Evolutionary conservation across 2,888 invertebrate genomes (phyloP).

Genomic region (Chromoteleia sp.): DNA sequence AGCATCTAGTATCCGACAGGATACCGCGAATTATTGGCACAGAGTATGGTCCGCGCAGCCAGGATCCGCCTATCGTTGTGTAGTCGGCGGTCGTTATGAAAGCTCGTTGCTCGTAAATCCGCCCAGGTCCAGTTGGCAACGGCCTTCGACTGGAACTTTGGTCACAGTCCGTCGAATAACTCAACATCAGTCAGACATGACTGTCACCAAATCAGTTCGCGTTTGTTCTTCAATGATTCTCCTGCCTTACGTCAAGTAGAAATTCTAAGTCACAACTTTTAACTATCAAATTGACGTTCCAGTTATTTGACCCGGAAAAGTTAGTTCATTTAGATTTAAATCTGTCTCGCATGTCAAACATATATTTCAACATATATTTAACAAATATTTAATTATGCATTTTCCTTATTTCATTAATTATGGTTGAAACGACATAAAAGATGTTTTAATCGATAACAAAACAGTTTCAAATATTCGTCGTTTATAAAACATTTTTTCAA

Average conservation of each 20-base stretch:
- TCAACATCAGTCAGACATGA: slow-evolving; percentile 15
- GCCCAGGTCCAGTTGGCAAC: slow-evolving; percentile 52
- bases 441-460: too few species aligned
- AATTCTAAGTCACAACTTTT: too few species aligned
- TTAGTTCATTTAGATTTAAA: too few species aligned
- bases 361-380: too few species aligned
- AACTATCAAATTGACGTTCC: too few species aligned
- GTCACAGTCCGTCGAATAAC: slow-evolving; percentile 30
- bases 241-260: neutral
- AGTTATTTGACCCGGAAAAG: too few species aligned
- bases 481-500: too few species aligned
- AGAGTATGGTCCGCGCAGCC: slow-evolving; percentile 39
- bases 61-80: slow-evolving; percentile 66
- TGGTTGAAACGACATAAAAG: too few species aligned
- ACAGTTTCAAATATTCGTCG: too few species aligned
- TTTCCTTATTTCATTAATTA: too few species aligned
- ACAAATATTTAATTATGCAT: too few species aligned
- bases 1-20: slow-evolving; percentile 74
- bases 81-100: slow-evolving; percentile 64
- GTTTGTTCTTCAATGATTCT: neutral
- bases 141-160: slow-evolving; percentile 37
- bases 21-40: slow-evolving; percentile 74
- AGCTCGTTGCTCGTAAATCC: slow-evolving; percentile 64
- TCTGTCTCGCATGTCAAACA: too few species aligned
- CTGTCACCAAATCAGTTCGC: slow-evolving; percentile 6